These are phyloP conservation scores for Dasypogon diadema DNA, from an alignment of 2,888 invertebrate genomes.

Conservation along the genomic window DNA sequence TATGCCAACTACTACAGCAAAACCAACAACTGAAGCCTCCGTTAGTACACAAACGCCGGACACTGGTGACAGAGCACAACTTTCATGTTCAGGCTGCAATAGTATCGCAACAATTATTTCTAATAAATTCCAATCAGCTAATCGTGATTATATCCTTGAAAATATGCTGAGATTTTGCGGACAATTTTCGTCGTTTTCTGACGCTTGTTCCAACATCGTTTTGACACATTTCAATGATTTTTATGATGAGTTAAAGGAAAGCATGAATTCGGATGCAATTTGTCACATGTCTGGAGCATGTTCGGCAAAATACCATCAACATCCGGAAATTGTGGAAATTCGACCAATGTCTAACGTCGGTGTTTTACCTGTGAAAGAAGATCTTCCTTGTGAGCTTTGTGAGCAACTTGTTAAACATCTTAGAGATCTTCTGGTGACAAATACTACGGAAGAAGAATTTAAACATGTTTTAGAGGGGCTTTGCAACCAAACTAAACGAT, in stretches of 20 bases:
- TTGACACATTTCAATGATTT: constrained; percentile 81
- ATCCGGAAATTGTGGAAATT: constrained; percentile 72
- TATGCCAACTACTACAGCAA: constrained; percentile 40
- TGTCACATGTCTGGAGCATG: constrained; percentile 86
- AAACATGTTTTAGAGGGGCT: constrained; percentile 80
- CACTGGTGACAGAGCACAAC: constrained; percentile 14
- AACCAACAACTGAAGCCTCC: constrained; percentile 60
- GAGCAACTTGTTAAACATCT: constrained; percentile 84
- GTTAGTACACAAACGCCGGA: not conserved
- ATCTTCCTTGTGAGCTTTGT: constrained; percentile 87
- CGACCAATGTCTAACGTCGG: constrained; percentile 73
- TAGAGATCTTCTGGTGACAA: constrained; percentile 82
- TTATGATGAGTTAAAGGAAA: constrained; percentile 73
- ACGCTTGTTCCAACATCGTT: constrained; percentile 82
- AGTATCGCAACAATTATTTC: constrained; percentile 62
- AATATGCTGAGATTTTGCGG: constrained; percentile 74
- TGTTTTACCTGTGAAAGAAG: constrained; percentile 72
- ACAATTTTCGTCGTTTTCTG: constrained; percentile 78
- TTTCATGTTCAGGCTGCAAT: constrained; percentile 65
- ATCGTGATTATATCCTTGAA: constrained; percentile 66
- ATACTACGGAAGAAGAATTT: constrained; percentile 88
- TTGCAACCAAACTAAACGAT: constrained; percentile 83
- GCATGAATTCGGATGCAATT: constrained; percentile 75
- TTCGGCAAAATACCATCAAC: constrained; percentile 74
- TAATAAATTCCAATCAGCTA: constrained; percentile 63